phyloP scores from a whole-genome alignment of 2,113 vertebrate genomes.

The Furnarius figulus region DNA sequence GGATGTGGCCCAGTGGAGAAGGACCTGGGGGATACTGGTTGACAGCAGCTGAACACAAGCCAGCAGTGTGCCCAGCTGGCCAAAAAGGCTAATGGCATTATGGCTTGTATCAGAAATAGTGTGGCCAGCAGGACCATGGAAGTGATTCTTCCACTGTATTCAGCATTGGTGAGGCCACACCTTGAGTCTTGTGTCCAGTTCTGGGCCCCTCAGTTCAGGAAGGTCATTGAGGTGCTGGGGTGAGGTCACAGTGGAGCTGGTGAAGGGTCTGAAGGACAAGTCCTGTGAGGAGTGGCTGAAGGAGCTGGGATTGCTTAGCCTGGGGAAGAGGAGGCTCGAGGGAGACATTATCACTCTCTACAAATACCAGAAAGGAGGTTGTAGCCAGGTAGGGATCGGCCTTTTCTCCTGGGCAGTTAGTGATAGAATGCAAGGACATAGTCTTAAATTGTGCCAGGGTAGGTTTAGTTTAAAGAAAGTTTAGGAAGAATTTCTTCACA shows the following conservation, averaged over 20 bases:
- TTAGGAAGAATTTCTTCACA: background rate
- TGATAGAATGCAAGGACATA: background rate
- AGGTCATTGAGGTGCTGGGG: background rate
- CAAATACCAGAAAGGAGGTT: rapidly evolving
- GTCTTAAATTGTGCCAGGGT: rapidly evolving
- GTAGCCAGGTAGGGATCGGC: no score
- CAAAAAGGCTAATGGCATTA: background rate
- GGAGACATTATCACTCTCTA: rapidly evolving
- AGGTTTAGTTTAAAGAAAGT: background rate
- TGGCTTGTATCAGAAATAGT: background rate
- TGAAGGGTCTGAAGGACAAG: background rate
- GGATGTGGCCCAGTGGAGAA: background rate
- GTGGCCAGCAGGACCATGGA: background rate
- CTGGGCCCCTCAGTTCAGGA: no score
- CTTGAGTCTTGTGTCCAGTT: background rate
- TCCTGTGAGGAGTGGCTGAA: background rate
- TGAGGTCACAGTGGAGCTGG: background rate
- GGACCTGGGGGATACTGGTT: background rate
- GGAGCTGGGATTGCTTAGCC: background rate
- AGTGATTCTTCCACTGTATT: background rate
- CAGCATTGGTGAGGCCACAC: rapidly evolving
- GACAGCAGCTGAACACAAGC: background rate
- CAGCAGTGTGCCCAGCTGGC: background rate
- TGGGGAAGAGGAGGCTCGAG: background rate
- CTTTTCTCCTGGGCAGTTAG: background rate